Percentiles rank a stretch among this genome's conserved stretches.
Evolutionary conservation across 35 echinoderm and acorn worm species (phyloP).

Genomic region (Acanthaster planci): DNA sequence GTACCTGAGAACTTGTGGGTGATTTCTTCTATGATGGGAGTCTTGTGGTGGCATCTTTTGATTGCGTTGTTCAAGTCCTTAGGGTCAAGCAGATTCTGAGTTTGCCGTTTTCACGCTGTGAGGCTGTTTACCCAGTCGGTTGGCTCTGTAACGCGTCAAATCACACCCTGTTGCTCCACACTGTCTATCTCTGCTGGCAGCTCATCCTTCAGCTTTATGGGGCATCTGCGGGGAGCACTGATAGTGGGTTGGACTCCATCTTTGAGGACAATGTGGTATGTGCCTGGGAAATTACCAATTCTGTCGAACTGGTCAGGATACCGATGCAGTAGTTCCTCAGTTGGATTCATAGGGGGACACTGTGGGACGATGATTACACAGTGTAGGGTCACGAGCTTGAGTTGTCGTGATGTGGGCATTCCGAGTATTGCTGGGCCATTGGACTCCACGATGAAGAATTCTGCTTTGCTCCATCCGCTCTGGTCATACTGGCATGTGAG

Average conservation of each 20-base stretch:
- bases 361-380: not conserved
- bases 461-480: too few relatives aligned
- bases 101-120: conserved; percentile 56
- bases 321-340: not conserved
- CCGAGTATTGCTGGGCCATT: too few relatives aligned
- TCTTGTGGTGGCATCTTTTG: conserved; percentile 4
- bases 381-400: not conserved
- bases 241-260: not conserved
- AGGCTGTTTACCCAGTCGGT: conserved; percentile 47
- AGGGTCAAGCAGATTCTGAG: conserved; percentile 55
- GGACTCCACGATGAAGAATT: too few relatives aligned
- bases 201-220: conserved; percentile 3
- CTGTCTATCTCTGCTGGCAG: not conserved
- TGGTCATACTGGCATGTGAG: too few relatives aligned
- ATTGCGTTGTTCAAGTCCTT: conserved; percentile 58
- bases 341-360: not conserved
- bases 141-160: too few relatives aligned
- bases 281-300: conserved; percentile 3
- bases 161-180: conserved; percentile 5
- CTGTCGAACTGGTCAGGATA: conserved; percentile 17
- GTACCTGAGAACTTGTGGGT: not conserved
- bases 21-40: not conserved
- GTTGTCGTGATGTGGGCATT: not conserved
- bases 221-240: not conserved
- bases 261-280: not conserved